These are phyloP conservation scores for Stenodera caucasica DNA, from an alignment of 2,888 invertebrate species.

Conservation along the genomic window DNA sequence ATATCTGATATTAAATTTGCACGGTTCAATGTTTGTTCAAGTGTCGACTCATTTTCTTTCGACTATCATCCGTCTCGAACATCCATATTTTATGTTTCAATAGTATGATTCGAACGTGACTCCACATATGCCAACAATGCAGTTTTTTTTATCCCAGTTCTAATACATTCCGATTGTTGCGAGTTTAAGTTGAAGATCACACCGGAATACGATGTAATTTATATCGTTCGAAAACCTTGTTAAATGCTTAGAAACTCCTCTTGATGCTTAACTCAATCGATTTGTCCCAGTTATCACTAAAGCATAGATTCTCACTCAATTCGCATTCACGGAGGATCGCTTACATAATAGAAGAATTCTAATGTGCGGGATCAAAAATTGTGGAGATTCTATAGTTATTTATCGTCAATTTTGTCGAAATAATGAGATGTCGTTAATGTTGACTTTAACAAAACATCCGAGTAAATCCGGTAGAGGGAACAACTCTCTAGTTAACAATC, in stretches of 20 bases:
- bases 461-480: not conserved
- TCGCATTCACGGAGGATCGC: constrained; percentile 41
- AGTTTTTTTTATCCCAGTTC: constrained; percentile 18
- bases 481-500: not conserved
- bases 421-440: not conserved
- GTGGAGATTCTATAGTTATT: no score
- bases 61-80: constrained; percentile 16
- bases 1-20: constrained; percentile 39
- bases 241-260: not conserved
- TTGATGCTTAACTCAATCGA: constrained; percentile 30
- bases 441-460: not conserved
- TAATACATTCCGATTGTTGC: constrained; percentile 23
- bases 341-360: no score
- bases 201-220: no score
- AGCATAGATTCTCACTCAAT: constrained; percentile 38
- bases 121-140: constrained; percentile 19
- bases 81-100: constrained; percentile 29
- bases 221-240: no score
- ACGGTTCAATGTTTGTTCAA: constrained; percentile 26
- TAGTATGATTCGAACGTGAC: constrained; percentile 22
- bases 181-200: no score
- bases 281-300: constrained; percentile 38
- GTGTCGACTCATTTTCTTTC: constrained; percentile 28
- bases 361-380: no score
- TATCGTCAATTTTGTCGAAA: not conserved